Conservation (phyloP, 2,888 invertebrate genomes). For the Diplazon laetatorius region DNA sequence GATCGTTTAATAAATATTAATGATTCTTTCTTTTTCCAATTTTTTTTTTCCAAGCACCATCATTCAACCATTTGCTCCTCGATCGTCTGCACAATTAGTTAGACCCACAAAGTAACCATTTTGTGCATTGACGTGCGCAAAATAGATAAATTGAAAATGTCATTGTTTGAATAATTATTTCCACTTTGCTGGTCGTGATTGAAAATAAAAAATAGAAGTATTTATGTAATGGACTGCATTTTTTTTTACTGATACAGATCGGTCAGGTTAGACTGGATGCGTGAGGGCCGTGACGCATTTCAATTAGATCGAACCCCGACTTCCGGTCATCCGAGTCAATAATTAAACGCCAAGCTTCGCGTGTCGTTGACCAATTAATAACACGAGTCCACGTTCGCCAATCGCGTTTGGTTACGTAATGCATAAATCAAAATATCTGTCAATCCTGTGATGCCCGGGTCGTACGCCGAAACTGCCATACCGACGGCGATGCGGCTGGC, state of each 20-base stretch:
- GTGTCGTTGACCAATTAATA: constrained; percentile 58
- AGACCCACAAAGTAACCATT: too few species aligned
- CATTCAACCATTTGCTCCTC: too few species aligned
- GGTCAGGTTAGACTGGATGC: constrained; percentile 20
- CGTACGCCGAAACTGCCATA: constrained; percentile 12
- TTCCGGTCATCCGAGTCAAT: constrained; percentile 69
- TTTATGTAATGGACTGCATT: too few species aligned
- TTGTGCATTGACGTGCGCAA: too few species aligned
- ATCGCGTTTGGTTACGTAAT: constrained; percentile 41
- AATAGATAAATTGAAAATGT: too few species aligned
- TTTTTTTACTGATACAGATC: too few species aligned
- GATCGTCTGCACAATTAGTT: too few species aligned
- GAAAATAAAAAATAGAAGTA: constrained; percentile 20
- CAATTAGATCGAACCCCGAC: constrained; percentile 69
- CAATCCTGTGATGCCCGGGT: constrained; percentile 45
- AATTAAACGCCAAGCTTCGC: constrained; percentile 67
- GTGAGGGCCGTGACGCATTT: constrained; percentile 62
- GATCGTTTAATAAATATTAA: too few species aligned
- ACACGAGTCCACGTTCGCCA: constrained; percentile 26
- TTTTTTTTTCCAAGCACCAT: too few species aligned
- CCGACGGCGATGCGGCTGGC: constrained; percentile 19
- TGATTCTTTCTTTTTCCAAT: too few species aligned
- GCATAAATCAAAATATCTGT: constrained; percentile 59
- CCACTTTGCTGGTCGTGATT: not conserved
- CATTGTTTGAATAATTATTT: too few species aligned